Percentiles rank a stretch among this genome's conserved stretches.
Conservation (phyloP, 2,888 invertebrate genomes). For the Cloeon dipterum region DNA sequence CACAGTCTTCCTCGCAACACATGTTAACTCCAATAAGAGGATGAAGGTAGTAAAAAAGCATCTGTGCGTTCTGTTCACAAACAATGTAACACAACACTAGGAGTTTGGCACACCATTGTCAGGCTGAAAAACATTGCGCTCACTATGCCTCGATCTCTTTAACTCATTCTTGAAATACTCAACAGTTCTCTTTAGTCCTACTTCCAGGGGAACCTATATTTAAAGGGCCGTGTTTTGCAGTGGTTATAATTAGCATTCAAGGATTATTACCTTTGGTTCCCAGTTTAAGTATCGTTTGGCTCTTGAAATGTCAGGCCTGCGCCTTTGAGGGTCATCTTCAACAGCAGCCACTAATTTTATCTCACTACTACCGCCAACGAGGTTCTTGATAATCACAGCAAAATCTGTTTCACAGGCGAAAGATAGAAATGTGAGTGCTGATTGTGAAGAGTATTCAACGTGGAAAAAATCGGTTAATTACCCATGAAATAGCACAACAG, state of each 20-base stretch:
- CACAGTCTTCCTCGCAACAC: no score
- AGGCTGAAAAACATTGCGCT: constrained; percentile 3
- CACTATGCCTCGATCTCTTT: constrained; percentile 12
- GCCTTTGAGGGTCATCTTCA: constrained; percentile 87
- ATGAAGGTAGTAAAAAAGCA: no score
- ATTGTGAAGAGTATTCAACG: no score
- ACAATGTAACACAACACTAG: no score
- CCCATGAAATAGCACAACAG: no score
- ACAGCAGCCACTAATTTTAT: constrained; percentile 67
- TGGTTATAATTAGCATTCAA: background rate
- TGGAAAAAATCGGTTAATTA: no score
- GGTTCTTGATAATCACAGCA: constrained; percentile 58
- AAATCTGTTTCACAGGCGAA: no score
- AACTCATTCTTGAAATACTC: constrained; percentile 85
- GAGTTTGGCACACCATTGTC: constrained; percentile 1
- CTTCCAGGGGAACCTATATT: constrained; percentile 45
- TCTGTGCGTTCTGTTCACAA: no score
- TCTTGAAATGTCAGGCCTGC: constrained; percentile 79
- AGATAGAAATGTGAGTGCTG: no score
- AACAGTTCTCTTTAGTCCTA: constrained; percentile 77
- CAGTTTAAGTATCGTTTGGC: constrained; percentile 70
- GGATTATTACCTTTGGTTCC: constrained; percentile 55
- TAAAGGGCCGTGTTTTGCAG: constrained; percentile 9
- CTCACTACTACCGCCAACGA: constrained; percentile 67
- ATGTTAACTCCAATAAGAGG: no score